Base-by-base conservation (phyloP, 2,888 invertebrate species). In the Apeira syringaria region DNA sequence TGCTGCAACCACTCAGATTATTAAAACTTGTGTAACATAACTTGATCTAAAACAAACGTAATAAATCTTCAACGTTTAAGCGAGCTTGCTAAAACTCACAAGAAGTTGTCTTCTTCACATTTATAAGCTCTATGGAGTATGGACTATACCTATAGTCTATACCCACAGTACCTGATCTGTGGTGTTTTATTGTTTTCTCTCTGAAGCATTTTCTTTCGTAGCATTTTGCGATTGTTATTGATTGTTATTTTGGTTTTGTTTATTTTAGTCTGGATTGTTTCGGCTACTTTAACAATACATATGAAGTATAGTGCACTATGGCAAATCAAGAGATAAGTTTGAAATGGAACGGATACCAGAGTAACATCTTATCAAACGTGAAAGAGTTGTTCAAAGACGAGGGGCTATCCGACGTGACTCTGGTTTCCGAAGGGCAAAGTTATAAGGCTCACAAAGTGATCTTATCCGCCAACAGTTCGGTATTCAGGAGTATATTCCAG, bases 311-410 rank as follows among this genome's bases (percentile, higher is more conserved):
- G 30, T 4, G 32, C 39, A 44, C 44, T 51, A 89, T 89, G 89
- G 70, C 86, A 51, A 88, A 88, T 61, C 91, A 90, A 66, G 93
- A 93, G 77, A 93, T 93, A 78, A 93, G 93, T 75, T 80, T 93
- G 50, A 93, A 93, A 73, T 93, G 93, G 93, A 93, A 93, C 74
- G 93, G 93, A 47, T 93, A 92, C 74, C 91, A 93, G 63, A 92
- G 80, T 67, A 93, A 93, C 65, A 92, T 93, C 72, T 77, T 93
- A 49, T 85, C 83, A 40, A 93, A 93, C 54, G 92, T 94, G 55
- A 93, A 93, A 66, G 91, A 91, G 64, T 74, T 93, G 44, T 92
- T 87, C 82, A 91, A 91, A 72, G 92, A 93, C 67, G 93, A 93
- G 72, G 91, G 91, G 25, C 84, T 93, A 64, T 92, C 93, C 17